These are phyloP conservation scores for Phengaris arion DNA, from an alignment of 2,888 invertebrate genomes.

Conservation along the genomic window DNA sequence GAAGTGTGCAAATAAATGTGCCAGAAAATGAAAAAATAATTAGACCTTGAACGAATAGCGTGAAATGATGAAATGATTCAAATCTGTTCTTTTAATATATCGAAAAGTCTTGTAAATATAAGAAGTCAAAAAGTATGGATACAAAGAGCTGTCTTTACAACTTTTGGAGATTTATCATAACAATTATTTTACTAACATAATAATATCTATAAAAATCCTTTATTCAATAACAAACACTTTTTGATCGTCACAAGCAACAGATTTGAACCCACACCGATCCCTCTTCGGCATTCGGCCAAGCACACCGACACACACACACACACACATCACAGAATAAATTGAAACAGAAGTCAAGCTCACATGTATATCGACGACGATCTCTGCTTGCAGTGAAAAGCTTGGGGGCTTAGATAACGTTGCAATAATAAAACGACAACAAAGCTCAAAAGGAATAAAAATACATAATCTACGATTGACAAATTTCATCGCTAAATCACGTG, in stretches of 20 bases:
- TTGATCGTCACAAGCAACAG: background rate
- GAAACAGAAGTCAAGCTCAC: background rate
- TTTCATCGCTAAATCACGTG: too few relatives aligned
- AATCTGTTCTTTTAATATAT: background rate
- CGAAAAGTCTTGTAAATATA: background rate
- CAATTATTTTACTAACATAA: too few relatives aligned
- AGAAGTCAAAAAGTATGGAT: too few relatives aligned
- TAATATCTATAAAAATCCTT: too few relatives aligned
- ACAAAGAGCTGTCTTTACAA: too few relatives aligned
- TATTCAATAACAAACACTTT: too few relatives aligned
- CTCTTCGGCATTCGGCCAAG: background rate
- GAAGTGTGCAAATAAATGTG: slow-evolving; percentile 3
- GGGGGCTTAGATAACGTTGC: too few relatives aligned
- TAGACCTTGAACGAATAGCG: background rate
- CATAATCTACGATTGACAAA: too few relatives aligned
- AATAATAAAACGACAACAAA: too few relatives aligned
- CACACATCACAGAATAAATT: background rate
- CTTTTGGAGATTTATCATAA: too few relatives aligned
- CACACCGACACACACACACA: slow-evolving; percentile 5
- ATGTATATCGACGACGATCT: background rate
- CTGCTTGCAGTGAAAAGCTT: too few relatives aligned
- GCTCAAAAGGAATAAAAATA: too few relatives aligned
- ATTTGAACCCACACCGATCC: background rate
- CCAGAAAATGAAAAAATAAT: background rate
- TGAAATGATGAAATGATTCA: background rate